Base-by-base conservation (phyloP, 2,888 invertebrate species). In the Mesochorus sp. region DNA sequence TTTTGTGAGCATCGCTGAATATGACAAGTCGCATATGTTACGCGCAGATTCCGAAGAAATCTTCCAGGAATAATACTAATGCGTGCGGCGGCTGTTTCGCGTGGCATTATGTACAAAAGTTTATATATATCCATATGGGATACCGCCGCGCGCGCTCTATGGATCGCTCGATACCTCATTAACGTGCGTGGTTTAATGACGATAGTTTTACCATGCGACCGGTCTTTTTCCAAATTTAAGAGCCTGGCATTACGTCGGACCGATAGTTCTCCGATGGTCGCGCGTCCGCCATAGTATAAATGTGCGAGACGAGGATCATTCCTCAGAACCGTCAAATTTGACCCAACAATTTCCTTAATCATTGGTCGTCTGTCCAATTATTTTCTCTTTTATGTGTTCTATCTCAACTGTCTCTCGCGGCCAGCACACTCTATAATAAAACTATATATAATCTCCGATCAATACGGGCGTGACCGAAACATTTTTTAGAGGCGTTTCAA, bases 81-180 rank as follows among this genome's bases (percentile, higher is more conserved):
- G 21, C 8, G 19, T n/a, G n/a, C 64, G n/a, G 21, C 49, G 37
- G 14, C 28, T 75, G 19, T 12, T 71, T 79, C 78, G 64, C 66
- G 68, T 68, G 80, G 59, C 59, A 86, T 88, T 86, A 87, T 85
- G 85, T n/a, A n/a, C n/a, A 86, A 85, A 85, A 86, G n/a, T n/a
- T n/a, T n/a, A n/a, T n/a, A n/a, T n/a, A n/a, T n/a, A n/a, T n/a
- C n/a, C n/a, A n/a, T 84, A 79, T 77, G 80, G 78, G 74, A 14
- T 42, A 12, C n/a, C 6, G 49, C 64, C n/a, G 3, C 49, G 26
- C 24, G 44, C 57, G 47, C 37, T 37, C 17, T 21, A 62, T n/a
- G 67, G 37, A 42, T 55, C 80, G 21, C 64, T 55, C 70, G 80
- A 74, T 79, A 21, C 51, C 73, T 73, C 68, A 78, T 77, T 77